Percentiles rank a stretch among this genome's conserved stretches.
Conservation (phyloP, 2,888 invertebrate species). For the Argyra leucocephala region DNA sequence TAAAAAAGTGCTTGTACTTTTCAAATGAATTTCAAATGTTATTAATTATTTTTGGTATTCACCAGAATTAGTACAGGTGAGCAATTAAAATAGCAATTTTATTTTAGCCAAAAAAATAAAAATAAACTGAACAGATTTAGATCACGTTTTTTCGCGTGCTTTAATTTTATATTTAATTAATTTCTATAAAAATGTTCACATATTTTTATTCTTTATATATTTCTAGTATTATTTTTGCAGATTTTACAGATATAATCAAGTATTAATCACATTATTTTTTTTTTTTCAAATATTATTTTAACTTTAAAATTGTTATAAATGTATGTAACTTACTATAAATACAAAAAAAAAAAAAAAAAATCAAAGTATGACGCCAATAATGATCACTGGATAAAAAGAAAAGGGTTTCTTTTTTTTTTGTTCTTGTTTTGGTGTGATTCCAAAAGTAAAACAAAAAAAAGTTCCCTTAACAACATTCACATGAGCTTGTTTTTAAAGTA, state of each 20-base stretch:
- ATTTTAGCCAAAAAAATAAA: not conserved
- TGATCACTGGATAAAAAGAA: not conserved
- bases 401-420: not conserved
- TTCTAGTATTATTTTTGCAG: not conserved
- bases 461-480: not conserved
- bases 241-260: not conserved
- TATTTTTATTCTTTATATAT: not conserved
- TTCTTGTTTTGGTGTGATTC: not conserved
- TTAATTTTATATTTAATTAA: not conserved
- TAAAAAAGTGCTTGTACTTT: no score
- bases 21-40: no score
- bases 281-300: not conserved
- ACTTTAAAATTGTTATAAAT: not conserved
- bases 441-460: not conserved
- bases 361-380: slow-evolving; percentile 6
- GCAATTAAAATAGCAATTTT: not conserved
- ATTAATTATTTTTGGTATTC: no score
- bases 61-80: not conserved
- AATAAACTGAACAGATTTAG: not conserved
- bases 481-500: not conserved
- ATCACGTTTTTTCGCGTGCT: slow-evolving; percentile 6
- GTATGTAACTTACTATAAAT: no score
- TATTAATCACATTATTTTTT: not conserved
- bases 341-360: not conserved
- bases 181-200: no score